Evolutionary conservation across 1,140 invertebrate genomes (phyloP), one percentile per base, ranked within the genome.

Genomic region (Neotoxoptera formosana): DNA sequence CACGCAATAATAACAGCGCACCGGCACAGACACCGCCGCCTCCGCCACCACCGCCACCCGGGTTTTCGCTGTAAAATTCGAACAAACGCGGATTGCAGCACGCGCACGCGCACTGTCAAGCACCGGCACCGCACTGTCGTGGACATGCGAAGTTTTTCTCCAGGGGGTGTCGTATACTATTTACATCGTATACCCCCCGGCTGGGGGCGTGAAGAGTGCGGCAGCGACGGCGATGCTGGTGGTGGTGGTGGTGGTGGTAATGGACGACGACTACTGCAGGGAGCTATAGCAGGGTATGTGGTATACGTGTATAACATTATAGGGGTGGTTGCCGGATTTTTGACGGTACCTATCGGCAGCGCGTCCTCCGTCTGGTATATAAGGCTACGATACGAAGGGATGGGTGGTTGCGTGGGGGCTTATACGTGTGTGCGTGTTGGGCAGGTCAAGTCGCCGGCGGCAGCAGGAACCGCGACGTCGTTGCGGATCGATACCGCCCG

Each of bases 401-500:
- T 8, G 60, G 20, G n/a, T 9, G 41, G 45, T 20, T 1, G 41
- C n/a, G 17, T 34, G 20, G 86, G 23, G 56, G 1, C 41, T 25
- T 84, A 51, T 21, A n/a, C 34, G 20, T 76, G 90, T 83, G 67
- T 91, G 90, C 91, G 91, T 93, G 91, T 93, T 93, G 91, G 81
- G 91, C 91, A 93, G 91, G 91, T 93, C 91, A 93, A 86, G 91
- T 93, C 48, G 48, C 53, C 76, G 60, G 76, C 91, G 47, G n/a
- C 76, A 25, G 90, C 41, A 14, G 67, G n/a, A n/a, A 45, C 87
- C 34, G 87, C 48, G 48, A 88, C 86, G 11, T 41, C 17, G 60
- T 84, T 1, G 30, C 30, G 25, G 90, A 83, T 76, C 89, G 89
- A 90, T 90, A 90, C 36, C 14, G 25, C 7, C 56, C 89, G 89